Evolutionary conservation across 2,797 vertebrate species (phyloP), one percentile per base, ranked within the genome.

Genomic region (Diceros bicornis): DNA sequence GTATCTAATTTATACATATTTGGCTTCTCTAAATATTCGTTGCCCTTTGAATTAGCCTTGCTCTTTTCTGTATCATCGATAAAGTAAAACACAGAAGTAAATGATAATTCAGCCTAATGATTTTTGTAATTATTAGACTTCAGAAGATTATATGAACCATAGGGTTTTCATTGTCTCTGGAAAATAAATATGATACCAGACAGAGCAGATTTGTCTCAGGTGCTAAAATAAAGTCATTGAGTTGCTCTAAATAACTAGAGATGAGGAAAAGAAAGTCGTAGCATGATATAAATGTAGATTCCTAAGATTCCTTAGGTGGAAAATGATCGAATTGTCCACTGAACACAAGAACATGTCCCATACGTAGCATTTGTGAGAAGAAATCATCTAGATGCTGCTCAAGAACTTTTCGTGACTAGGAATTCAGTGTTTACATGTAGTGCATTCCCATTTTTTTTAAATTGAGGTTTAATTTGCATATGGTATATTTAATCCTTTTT

Each of bases 31-130:
- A 37, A 71, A 66, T 98, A 97, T 93, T 61, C 95, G 91, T 95
- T 78, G 95, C 97, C 97, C 95, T 98, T 92, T 87, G 78, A 89
- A 50, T 93, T 61, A 91, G 41, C 57, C 50, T 66, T 61, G 66
- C 13, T 74, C 57, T 23, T 83, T 81, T 98, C 97, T 96, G 64
- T 61, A 47, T 94, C 86, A 94, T 96, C 97, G 97, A 96, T 98
- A 98, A 98, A 98, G 96, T 96, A 94, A 96, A 98, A 91, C 96
- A 83, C 96, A 97, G 50, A 90, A 85, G 98, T 98, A 98, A 98
- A 87, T 97, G 97, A 97, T 98, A 97, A 98, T 98, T 98, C 98
- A 98, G 92, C 97, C 97, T 98, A 97, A 98, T 98, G 98, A 98
- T 97, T 98, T 98, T 97, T 95, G 96, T 98, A 55, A 9, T 97